Evolutionary conservation across 2,113 vertebrate species (phyloP).

Genomic region (Corythornis madagascariensis): DNA sequence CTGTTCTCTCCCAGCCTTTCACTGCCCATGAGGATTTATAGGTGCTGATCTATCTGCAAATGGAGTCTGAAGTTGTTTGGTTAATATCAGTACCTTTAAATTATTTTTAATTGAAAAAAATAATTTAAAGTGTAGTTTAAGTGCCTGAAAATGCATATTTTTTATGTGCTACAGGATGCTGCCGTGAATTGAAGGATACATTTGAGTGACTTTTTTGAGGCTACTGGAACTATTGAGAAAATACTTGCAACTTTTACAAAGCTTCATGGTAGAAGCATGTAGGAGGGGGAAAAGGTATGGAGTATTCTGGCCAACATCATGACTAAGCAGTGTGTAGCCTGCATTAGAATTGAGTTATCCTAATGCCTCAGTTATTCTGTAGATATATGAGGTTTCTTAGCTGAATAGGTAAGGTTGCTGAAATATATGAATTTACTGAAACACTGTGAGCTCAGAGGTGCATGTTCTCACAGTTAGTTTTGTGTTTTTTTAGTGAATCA

Average conservation of each 20-base stretch:
- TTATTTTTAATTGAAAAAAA: not conserved
- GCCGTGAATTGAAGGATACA: not conserved
- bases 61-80: not conserved
- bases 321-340: not conserved
- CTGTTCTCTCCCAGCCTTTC: not conserved
- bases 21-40: constrained; percentile 7
- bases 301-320: not conserved
- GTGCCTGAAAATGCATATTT: not conserved
- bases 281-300: not conserved
- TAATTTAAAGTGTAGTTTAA: not conserved
- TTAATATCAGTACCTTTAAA: not conserved
- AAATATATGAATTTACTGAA: not conserved
- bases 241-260: not conserved
- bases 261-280: not conserved
- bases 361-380: not conserved
- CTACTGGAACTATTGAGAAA: not conserved
- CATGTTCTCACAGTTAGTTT: not conserved
- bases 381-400: not conserved
- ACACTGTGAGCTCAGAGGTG: not conserved
- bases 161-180: not conserved
- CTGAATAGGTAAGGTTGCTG: not conserved
- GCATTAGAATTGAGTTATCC: not conserved
- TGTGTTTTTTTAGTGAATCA: not conserved
- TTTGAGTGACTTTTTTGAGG: not conserved
- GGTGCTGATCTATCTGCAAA: constrained; percentile 10